Conservation (phyloP, 2,888 invertebrate genomes). For the Meloe dianella region DNA sequence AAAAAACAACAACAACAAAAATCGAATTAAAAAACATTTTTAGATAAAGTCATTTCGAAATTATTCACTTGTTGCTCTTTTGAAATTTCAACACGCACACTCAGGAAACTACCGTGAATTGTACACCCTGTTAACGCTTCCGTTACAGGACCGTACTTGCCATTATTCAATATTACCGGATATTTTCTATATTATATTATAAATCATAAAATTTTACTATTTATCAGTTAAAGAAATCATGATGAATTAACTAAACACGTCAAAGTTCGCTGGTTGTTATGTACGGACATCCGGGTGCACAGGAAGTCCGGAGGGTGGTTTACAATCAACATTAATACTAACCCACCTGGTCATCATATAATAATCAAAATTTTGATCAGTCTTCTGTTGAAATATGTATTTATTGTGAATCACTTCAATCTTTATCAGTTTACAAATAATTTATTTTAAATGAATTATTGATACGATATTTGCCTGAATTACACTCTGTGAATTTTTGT, state of each 20-base stretch:
- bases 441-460: background rate
- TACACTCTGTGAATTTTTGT: background rate
- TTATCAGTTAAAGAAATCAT: constrained; percentile 7
- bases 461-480: background rate
- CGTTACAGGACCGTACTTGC: background rate
- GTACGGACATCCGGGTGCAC: constrained; percentile 53
- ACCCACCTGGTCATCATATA: constrained; percentile 9
- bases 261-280: constrained; percentile 48
- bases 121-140: constrained; percentile 6
- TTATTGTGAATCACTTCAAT: background rate
- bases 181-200: background rate
- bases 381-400: background rate
- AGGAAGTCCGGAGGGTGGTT: constrained; percentile 52
- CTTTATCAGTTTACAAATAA: background rate
- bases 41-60: background rate
- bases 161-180: background rate
- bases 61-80: constrained; percentile 17
- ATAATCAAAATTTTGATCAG: background rate
- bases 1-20: background rate
- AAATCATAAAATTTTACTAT: background rate
- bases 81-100: constrained; percentile 12
- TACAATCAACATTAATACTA: constrained; percentile 48
- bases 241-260: constrained; percentile 12
- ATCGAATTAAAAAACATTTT: background rate
- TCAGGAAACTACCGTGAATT: constrained; percentile 1